Base-by-base conservation (phyloP, 2,888 invertebrate species). In the Gymnoscelis rufifasciata region DNA sequence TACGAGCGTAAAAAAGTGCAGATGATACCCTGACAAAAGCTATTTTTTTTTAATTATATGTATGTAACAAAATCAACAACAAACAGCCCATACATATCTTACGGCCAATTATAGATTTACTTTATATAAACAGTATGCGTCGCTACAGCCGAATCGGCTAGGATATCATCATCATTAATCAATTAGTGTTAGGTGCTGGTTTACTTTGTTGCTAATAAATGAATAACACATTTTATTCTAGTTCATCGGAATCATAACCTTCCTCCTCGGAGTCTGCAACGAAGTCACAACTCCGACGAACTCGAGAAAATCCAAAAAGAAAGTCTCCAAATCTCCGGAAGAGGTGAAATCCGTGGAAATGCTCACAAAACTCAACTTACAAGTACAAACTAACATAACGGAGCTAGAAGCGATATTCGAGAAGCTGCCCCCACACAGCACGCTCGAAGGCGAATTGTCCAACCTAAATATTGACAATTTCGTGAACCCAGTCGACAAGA, bases 281-380 rank as follows among this genome's bases (percentile, higher is more conserved):
- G 90, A 90, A 46, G 54, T 90, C 13, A 70, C 83, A 14, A 79
- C 88, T 30, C 89, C 90, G 31, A 60, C 89, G 36, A 81, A 79
- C 70, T 62, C 78, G 27, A 91, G 90, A 63, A 91, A 90, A 60
- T 83, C 88, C 0, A 91, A 90, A 62, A 91, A 91, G 73, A 91
- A 90, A 41, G 65, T 74, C 1, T 83, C 73, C 46, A 79, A 84
- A 1, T 84, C 87, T 0, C 82, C 83, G 0, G 88, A 88, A 51
- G 87, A 88, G 30, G 57, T 80, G 0, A 70, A 81, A 54, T 83
- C 80, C 0, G 51, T 67, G 0, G 71, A 80, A 51, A 56, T 76
- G 0, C 62, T 88, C 12, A 69, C 69, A 59, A 60, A 71, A 50
- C 66, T 86, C 8, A 86, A 83, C 64, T 67, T 70, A 4, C 64